phyloP scores from a whole-genome alignment of 2,113 vertebrate species.

The Phoxinus phoxinus region DNA sequence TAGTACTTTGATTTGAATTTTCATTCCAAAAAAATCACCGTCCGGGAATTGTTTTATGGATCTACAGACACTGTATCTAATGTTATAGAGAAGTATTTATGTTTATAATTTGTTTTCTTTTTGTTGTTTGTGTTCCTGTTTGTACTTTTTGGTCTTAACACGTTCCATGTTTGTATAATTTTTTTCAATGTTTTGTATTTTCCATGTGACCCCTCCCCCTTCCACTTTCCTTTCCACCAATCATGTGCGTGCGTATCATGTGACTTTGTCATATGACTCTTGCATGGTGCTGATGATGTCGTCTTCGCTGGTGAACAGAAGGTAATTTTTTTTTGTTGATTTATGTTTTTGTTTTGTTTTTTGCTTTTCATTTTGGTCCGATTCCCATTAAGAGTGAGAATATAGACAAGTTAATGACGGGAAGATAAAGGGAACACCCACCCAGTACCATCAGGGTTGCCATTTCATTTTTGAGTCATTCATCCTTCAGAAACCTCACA shows the following conservation, averaged over 20 bases:
- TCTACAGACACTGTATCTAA: conserved; percentile 40
- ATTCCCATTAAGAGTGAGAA: conserved; percentile 40
- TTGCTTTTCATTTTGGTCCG: conserved; percentile 80
- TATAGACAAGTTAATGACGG: conserved; percentile 36
- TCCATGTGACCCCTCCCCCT: conserved; percentile 79
- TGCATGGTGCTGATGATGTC: conserved; percentile 99
- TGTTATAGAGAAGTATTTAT: conserved; percentile 48
- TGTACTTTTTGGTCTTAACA: conserved; percentile 82
- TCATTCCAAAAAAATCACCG: background rate
- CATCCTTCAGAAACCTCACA: conserved; percentile 34
- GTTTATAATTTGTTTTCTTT: conserved; percentile 59
- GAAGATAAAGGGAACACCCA: conserved; percentile 25
- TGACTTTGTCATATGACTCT: conserved; percentile 99
- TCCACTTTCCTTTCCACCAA: conserved; percentile 94
- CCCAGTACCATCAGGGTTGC: conserved; percentile 42
- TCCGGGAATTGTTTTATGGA: conserved; percentile 54
- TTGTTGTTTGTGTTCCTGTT: conserved; percentile 59
- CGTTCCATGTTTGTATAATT: conserved; percentile 95
- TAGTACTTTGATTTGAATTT: conserved; percentile 5
- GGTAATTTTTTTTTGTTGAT: conserved; percentile 90
- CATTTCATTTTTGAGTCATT: conserved; percentile 53
- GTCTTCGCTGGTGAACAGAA: conserved; percentile 97
- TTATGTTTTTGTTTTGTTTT: conserved; percentile 70
- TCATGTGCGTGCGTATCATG: conserved; percentile 99
- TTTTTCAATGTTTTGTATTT: conserved; percentile 95